Base-by-base conservation (phyloP, 2,888 invertebrate species). In the Eucriotettix oculatus region DNA sequence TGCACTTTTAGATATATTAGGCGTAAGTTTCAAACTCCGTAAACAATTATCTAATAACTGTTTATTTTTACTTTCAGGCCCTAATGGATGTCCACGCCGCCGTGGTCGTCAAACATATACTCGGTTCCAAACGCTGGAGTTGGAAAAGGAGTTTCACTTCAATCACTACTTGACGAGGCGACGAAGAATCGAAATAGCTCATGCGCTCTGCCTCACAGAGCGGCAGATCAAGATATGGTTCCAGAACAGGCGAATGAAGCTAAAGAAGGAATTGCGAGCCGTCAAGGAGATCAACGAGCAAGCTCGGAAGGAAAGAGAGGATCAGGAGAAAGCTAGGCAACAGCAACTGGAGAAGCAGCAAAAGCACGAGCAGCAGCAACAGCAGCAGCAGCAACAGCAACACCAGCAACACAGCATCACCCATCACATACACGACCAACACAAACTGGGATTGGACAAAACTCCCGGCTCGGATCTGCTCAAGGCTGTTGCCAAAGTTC, bases 91-190 rank as follows among this genome's bases (percentile, higher is more conserved):
- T 74, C 93, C 94, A 65, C 82, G 94, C 71, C 86, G 94, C 73
- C 84, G 96, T 71, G 96, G 96, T 64, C 82, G 97, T 68, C 96
- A 97, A 79, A 97, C 97, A 16, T 97, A 97, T 82, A 97, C 96
- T 66, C 87, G 96, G 71, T 95, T 96, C 83, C 97, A 98, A 77
- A 97, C 97, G 40, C 79, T 96, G 77, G 96, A 97, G 75, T 82
- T 97, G 76, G 97, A 97, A 76, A 96, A 96, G 77, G 97, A 97
- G 80, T 97, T 97, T 79, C 93, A 96, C 74, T 95, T 94, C 79
- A 97, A 96, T 78, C 94, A 95, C 73, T 97, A 97, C 77, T 81
- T 97, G 75, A 96, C 96, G 69, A 84, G 97, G 73, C 83, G 96
- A 74, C 86, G 96, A 75, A 84, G 96, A 78, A 95, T 96, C 78